Evolutionary conservation across 1,140 invertebrate genomes (phyloP).

Genomic region (Nymphalis io): DNA sequence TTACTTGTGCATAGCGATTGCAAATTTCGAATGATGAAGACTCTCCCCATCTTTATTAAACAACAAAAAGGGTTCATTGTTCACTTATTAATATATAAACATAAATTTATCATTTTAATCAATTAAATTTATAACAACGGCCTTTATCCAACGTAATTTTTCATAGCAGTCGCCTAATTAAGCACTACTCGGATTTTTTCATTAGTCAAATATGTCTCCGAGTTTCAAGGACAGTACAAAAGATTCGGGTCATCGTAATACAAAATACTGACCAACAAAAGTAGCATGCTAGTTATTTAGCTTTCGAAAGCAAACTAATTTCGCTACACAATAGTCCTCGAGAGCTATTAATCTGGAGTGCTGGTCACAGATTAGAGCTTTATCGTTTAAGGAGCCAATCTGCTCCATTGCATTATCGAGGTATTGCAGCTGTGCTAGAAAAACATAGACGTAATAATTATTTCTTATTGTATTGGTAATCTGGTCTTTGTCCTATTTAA

Average conservation of each 20-base stretch:
- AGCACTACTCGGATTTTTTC: neutral
- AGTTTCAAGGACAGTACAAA: neutral
- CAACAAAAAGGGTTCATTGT: neutral
- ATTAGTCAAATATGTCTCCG: slow-evolving; percentile 16
- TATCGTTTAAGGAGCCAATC: slow-evolving; percentile 8
- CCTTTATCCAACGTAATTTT: neutral
- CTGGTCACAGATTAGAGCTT: slow-evolving; percentile 12
- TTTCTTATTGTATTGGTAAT: neutral
- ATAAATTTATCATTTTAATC: too few relatives aligned
- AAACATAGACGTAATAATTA: neutral
- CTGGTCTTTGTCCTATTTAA: neutral
- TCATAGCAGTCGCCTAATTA: neutral
- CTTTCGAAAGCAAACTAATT: slow-evolving; percentile 22
- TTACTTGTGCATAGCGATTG: too few relatives aligned
- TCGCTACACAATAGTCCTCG: slow-evolving; percentile 16
- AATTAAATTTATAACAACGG: too few relatives aligned
- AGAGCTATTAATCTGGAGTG: slow-evolving; percentile 19
- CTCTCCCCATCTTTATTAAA: neutral
- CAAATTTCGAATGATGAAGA: too few relatives aligned
- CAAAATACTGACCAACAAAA: slow-evolving; percentile 7
- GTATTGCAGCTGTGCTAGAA: neutral
- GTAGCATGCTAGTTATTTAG: slow-evolving; percentile 15
- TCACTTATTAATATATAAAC: too few relatives aligned
- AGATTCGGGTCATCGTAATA: slow-evolving; percentile 2
- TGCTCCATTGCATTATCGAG: neutral